Percentiles rank a stretch among this genome's conserved stretches.
phyloP scores from a whole-genome alignment of 2,113 vertebrate genomes.

The Rhynchomys soricoides region DNA sequence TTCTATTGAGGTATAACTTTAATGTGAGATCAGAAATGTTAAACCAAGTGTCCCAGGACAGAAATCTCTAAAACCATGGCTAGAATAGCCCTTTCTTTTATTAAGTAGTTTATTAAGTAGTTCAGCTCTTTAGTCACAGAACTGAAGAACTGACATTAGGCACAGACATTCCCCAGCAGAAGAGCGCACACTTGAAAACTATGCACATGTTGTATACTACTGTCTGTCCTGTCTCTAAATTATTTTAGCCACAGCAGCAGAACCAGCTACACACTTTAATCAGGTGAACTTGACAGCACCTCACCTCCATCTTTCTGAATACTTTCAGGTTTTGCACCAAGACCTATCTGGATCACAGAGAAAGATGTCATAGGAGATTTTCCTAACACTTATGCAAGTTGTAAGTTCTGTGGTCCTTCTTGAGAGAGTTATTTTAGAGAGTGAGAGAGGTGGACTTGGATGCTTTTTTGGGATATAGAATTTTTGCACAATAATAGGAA shows the following conservation, averaged over 20 bases:
- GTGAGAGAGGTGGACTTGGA: neutral
- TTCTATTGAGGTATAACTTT: too few species aligned
- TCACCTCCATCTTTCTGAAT: neutral
- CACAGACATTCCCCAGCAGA: neutral
- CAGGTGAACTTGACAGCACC: neutral
- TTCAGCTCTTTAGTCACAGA: neutral
- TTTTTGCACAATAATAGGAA: neutral
- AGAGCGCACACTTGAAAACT: neutral
- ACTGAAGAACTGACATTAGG: neutral
- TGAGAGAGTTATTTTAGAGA: neutral
- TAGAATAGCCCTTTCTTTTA: neutral
- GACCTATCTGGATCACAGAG: neutral
- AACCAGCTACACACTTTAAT: neutral
- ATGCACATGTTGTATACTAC: too few species aligned
- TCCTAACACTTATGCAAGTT: neutral
- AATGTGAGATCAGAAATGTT: too few species aligned
- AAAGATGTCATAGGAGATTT: neutral
- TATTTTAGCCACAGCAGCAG: too few species aligned
- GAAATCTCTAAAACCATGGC: neutral
- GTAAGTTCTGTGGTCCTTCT: neutral
- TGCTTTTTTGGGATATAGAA: too few species aligned
- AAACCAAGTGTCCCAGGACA: neutral
- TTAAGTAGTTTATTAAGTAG: neutral
- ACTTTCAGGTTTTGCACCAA: neutral
- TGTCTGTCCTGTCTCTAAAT: neutral